Base-by-base conservation (phyloP, 2,888 invertebrate genomes). In the Charanyca ferruginea region DNA sequence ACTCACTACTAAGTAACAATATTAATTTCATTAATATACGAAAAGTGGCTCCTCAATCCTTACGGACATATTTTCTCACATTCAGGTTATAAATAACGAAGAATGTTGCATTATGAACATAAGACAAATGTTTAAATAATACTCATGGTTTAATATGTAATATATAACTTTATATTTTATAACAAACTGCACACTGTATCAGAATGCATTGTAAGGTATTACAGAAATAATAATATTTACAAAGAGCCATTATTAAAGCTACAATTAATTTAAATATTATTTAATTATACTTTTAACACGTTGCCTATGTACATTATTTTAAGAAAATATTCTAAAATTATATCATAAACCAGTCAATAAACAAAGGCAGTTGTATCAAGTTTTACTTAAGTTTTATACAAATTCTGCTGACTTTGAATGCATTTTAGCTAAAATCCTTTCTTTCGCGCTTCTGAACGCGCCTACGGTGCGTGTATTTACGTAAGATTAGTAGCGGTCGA, bases 91-190 rank as follows among this genome's bases (percentile, higher is more conserved):
- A n/a, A n/a, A 8, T 32, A 32, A 11, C 32, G 32, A 25, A 32
- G 67, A 42, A 51, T 59, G 8, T 59, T n/a, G 9, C 1, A 38
- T 22, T 13, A 41, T 7, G 0, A 61, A 81, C 80, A 77, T 72
- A 79, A 61, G 13, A 79, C 68, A 55, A 51, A 32, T 25, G 1
- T 59, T 38, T n/a, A 73, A 87, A 86, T 85, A 70, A 89, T 85
- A 87, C 76, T 60, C 74, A 52, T 72, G 60, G 53, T 66, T 78
- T 77, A 76, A 79, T 85, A 87, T 86, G 85, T 83, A 80, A 88
- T 90, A 91, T 89, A 89, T 90, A 93, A 93, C 90, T 94, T 94
- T 94, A 92, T 95, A 93, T 94, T 95, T 94, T 94, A 89, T 95
- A 95, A 95, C 95, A 95, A 95, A 90, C 90, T 86, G 89, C 90